Base-by-base conservation (phyloP, 1,140 invertebrate species). In the Penaeus vannamei region DNA sequence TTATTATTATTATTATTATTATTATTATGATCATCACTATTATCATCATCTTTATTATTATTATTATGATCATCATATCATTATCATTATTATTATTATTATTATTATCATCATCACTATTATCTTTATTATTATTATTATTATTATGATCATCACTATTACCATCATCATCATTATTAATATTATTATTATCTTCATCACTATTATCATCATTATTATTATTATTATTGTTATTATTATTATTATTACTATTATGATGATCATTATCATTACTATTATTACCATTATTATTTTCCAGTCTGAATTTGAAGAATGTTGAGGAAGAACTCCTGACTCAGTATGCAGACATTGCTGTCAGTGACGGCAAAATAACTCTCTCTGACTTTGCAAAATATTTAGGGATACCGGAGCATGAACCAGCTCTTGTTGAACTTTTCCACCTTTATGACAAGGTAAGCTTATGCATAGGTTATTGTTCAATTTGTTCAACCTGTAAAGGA, bases 381-480 rank as follows among this genome's bases (percentile, higher is more conserved):
- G 94, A 96, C 92, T 96, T 96, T 92, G 94, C 94, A 8, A 93
- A 93, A 19, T 94, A 95, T 83, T 93, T 96, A 20, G 94, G 94
- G 90, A 91, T 96, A 66, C 94, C 95, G 36, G 93, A 94, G 19
- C 94, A 94, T 83, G 93, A 94, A 69, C 92, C 93, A 23, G 92
- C 94, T 20, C 92, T 95, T 8, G 93, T 95, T 79, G 93, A 96
- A 66, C 93, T 97, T 12, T 96, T 96, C 92, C 94, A 94, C 86
- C 94, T 96, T 90, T 96, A 96, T 92, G 95, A 95, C 91, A 95
- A 95, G 93, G 95, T 96, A 92, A 92, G 92, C 14, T 91, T 22
- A 77, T 26, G 22, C 19, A 32, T 72, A 61, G 59, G 1, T 79
- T 62, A 4, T 20, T 42, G 61, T 77, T 29, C 32, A 29, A 8